Percentiles rank a stretch among this genome's conserved stretches.
phyloP scores from a whole-genome alignment of 2,888 invertebrate genomes.

The Hofmannophila pseudospretella region DNA sequence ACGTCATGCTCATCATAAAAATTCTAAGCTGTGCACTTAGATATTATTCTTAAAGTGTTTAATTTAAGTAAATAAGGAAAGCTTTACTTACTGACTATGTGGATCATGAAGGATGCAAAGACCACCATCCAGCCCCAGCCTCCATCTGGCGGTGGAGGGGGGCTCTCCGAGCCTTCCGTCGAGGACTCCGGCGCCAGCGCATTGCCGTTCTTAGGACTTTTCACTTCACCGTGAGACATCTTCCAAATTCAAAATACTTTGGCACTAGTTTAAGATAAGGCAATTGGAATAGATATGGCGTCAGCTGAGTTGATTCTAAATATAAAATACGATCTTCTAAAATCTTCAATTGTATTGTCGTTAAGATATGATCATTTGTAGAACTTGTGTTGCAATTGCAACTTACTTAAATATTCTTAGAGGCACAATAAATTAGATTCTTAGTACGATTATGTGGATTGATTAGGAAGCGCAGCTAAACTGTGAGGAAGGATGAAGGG shows the following conservation, averaged over 20 bases:
- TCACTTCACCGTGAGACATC: slow-evolving; percentile 63
- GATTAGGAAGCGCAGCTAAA: slow-evolving; percentile 17
- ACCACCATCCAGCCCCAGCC: slow-evolving; percentile 98
- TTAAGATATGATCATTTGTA: slow-evolving; percentile 19
- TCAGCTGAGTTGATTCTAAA: slow-evolving; percentile 10
- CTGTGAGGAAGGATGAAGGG: slow-evolving; percentile 28
- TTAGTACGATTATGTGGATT: slow-evolving; percentile 13
- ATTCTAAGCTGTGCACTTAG: too few species aligned
- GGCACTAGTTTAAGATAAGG: slow-evolving; percentile 31
- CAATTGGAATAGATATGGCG: slow-evolving; percentile 34
- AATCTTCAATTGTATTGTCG: slow-evolving; percentile 18
- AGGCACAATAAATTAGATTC: slow-evolving; percentile 1
- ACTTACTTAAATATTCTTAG: slow-evolving; percentile 7
- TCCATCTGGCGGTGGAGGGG: slow-evolving; percentile 90
- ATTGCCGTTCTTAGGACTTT: slow-evolving; percentile 54
- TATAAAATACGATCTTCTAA: slow-evolving; percentile 11
- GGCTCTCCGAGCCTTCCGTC: slow-evolving; percentile 46
- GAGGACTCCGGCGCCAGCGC: slow-evolving; percentile 41
- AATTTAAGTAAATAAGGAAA: too few species aligned
- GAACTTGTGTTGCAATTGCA: slow-evolving; percentile 1
- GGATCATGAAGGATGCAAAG: slow-evolving; percentile 97
- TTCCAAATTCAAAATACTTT: slow-evolving; percentile 21
- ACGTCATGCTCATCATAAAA: too few species aligned
- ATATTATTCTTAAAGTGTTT: too few species aligned
- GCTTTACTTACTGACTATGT: slow-evolving; percentile 94